Percentiles rank a stretch among this genome's conserved stretches.
Conservation (phyloP, 2,888 invertebrate species). For the Habrosyne pyritoides region DNA sequence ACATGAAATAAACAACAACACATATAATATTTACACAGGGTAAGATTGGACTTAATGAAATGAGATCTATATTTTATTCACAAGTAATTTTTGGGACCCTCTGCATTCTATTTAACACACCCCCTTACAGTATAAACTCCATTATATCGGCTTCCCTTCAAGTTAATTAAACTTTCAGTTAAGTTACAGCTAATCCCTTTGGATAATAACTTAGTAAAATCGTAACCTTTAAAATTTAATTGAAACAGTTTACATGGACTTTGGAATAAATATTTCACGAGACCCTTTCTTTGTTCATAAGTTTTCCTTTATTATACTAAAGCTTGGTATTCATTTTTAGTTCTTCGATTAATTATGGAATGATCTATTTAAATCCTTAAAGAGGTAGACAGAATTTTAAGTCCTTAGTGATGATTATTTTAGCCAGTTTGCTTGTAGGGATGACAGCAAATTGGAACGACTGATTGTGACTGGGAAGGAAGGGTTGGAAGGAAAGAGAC, state of each 20-base stretch:
- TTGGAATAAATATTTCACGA: no score
- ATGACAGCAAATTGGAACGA: no score
- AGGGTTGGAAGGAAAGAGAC: no score
- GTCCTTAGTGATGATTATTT: no score
- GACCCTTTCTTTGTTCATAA: background rate
- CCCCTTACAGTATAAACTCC: constrained; percentile 3
- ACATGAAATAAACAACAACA: background rate
- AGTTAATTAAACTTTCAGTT: constrained; percentile 8
- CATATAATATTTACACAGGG: background rate
- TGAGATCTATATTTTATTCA: constrained; percentile 1
- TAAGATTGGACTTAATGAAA: background rate
- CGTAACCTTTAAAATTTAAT: background rate
- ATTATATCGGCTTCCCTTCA: background rate
- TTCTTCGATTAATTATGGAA: no score
- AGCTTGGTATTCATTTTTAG: no score
- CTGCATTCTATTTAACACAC: background rate
- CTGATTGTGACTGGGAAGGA: no score
- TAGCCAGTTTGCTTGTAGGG: no score
- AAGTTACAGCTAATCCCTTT: background rate
- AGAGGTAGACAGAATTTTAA: no score
- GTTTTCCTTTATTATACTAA: no score
- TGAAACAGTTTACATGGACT: background rate
- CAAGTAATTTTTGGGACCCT: constrained; percentile 3
- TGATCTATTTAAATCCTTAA: no score
- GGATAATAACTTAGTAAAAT: background rate